These are phyloP conservation scores for Pterocles orientalis DNA, from an alignment of 2,113 vertebrate genomes.

Conservation along the genomic window DNA sequence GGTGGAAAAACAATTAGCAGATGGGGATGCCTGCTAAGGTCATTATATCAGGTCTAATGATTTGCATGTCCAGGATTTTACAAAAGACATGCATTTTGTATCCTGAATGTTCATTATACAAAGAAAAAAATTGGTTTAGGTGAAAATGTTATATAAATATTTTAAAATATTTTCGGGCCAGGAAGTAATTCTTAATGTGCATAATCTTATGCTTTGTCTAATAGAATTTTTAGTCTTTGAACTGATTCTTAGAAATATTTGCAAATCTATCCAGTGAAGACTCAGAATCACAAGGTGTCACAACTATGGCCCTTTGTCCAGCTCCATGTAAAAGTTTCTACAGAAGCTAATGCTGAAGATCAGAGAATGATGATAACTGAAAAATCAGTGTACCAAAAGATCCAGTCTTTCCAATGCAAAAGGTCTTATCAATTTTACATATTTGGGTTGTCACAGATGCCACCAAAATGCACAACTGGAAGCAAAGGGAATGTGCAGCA, in stretches of 20 bases:
- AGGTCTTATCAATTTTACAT: not conserved
- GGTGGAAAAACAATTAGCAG: not conserved
- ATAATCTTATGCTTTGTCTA: not conserved
- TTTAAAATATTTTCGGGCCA: not conserved
- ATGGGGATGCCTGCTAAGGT: not conserved
- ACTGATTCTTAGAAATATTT: not conserved
- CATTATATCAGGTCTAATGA: not conserved
- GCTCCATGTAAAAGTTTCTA: not conserved
- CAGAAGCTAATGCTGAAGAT: not conserved
- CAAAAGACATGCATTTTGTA: not conserved
- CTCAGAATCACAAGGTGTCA: not conserved
- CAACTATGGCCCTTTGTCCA: not conserved
- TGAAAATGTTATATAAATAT: not conserved
- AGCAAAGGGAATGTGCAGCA: not conserved
- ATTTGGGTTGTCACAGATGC: not conserved
- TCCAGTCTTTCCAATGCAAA: not conserved
- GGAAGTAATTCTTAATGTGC: not conserved
- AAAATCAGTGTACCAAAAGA: not conserved
- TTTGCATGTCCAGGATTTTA: not conserved
- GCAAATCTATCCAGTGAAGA: not conserved
- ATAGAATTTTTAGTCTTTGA: not conserved
- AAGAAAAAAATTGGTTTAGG: not conserved
- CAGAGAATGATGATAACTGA: not conserved
- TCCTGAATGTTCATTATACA: not conserved
- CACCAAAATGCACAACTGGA: not conserved